Conservation (phyloP, 2,888 invertebrate species). For the Cantharis rufa region DNA sequence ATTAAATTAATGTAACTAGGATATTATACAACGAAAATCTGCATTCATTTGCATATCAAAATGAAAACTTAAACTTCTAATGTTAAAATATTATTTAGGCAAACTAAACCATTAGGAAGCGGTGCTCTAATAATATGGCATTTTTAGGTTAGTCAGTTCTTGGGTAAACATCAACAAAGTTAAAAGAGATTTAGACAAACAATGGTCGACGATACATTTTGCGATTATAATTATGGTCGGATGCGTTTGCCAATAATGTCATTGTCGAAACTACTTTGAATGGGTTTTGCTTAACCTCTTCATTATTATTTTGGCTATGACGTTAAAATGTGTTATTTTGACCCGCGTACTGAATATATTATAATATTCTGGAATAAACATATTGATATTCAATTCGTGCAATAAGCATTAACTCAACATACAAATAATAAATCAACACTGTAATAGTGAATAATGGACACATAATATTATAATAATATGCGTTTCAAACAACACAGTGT, state of each 20-base stretch:
- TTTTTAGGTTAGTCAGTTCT: too few species aligned
- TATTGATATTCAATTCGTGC: too few species aligned
- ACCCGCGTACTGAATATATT: too few species aligned
- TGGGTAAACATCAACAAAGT: too few species aligned
- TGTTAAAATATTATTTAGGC: background rate
- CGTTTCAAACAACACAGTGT: too few species aligned
- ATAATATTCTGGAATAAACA: too few species aligned
- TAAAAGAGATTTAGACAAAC: too few species aligned
- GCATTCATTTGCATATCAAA: background rate
- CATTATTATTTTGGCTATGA: background rate
- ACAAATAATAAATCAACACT: too few species aligned
- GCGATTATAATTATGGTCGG: background rate
- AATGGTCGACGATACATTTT: background rate
- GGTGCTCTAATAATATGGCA: background rate
- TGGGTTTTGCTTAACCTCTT: background rate
- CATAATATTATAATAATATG: too few species aligned
- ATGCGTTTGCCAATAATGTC: constrained; percentile 6
- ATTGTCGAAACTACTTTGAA: background rate
- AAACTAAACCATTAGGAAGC: background rate
- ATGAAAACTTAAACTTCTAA: background rate
- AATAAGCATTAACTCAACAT: too few species aligned
- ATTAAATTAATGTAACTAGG: background rate
- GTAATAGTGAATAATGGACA: too few species aligned
- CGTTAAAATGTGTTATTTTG: background rate
- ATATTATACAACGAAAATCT: background rate